These are phyloP conservation scores for Pararge aegeria DNA, from an alignment of 1,140 invertebrate species.

Conservation along the genomic window DNA sequence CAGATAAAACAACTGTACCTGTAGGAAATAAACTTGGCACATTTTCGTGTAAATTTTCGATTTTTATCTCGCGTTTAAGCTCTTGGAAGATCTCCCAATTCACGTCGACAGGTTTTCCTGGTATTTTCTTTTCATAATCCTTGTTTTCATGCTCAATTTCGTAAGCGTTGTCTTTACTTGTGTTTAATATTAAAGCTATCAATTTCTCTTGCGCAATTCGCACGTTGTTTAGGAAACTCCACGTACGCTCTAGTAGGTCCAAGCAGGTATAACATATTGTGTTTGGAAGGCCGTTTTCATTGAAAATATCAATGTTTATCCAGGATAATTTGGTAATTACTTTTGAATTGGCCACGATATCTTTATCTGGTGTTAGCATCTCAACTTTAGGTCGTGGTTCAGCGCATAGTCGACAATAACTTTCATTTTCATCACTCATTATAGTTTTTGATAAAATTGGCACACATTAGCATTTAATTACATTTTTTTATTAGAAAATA, in stretches of 20 bases:
- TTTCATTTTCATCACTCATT: constrained; percentile 52
- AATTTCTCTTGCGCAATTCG: constrained; percentile 60
- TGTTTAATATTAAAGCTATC: constrained; percentile 42
- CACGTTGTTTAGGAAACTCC: constrained; percentile 60
- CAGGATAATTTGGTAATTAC: constrained; percentile 61
- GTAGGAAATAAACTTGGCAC: neutral
- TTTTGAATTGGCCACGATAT: constrained; percentile 57
- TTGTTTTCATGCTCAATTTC: constrained; percentile 14
- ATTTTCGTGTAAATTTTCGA: constrained; percentile 32
- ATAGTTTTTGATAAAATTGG: neutral
- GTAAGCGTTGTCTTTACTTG: constrained; percentile 22
- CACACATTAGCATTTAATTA: neutral
- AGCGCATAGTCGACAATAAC: constrained; percentile 65
- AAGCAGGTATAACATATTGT: constrained; percentile 71
- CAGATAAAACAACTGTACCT: neutral
- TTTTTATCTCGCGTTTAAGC: constrained; percentile 53
- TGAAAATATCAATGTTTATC: constrained; percentile 67
- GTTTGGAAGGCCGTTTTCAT: constrained; percentile 47
- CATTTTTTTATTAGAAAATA: constrained; percentile 12
- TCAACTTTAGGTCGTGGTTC: constrained; percentile 53
- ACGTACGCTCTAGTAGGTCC: constrained; percentile 63
- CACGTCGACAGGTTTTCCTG: constrained; percentile 52
- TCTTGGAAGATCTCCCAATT: constrained; percentile 58
- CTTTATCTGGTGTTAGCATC: constrained; percentile 53
- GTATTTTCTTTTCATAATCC: constrained; percentile 21